These are phyloP conservation scores for Xiphophorus maculatus DNA, from an alignment of 2,113 vertebrate genomes.

Conservation along the genomic window DNA sequence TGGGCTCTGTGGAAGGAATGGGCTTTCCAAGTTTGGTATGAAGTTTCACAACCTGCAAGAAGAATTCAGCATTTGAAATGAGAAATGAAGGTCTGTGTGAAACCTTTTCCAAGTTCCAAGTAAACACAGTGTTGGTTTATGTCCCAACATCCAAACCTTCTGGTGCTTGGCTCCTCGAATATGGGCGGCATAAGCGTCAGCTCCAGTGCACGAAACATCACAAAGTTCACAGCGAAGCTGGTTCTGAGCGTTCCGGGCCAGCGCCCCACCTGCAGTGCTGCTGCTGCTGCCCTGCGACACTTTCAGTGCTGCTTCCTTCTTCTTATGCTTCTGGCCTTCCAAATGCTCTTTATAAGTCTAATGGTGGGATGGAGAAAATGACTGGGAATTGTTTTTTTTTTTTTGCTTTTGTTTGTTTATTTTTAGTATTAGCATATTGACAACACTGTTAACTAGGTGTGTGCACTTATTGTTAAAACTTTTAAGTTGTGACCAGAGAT, in stretches of 20 bases:
- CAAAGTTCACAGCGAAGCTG: constrained; percentile 98
- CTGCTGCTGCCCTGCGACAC: constrained; percentile 87
- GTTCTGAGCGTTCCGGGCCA: constrained; percentile 92
- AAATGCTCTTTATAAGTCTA: constrained; percentile 99
- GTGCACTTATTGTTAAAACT: too few relatives aligned
- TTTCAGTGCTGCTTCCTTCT: constrained; percentile 96
- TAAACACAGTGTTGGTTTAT: too few relatives aligned
- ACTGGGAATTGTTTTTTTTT: background rate
- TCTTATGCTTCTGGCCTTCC: constrained; percentile 99
- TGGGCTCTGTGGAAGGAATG: constrained; percentile 98
- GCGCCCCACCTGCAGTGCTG: constrained; percentile 76
- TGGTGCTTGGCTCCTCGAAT: constrained; percentile 98
- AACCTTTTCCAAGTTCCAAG: too few relatives aligned
- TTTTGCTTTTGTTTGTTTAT: too few relatives aligned
- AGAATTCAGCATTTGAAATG: constrained; percentile 6
- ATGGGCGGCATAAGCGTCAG: constrained; percentile 96
- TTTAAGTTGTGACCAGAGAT: too few relatives aligned
- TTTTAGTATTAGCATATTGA: background rate
- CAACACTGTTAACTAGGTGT: background rate
- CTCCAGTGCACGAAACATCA: constrained; percentile 96
- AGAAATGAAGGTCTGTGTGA: background rate
- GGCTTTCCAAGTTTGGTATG: constrained; percentile 98
- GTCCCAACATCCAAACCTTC: constrained; percentile 81
- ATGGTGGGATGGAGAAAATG: background rate
- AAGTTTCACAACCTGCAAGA: constrained; percentile 92